phyloP scores from a whole-genome alignment of 2,113 vertebrate genomes.

The Delphinapterus leucas region DNA sequence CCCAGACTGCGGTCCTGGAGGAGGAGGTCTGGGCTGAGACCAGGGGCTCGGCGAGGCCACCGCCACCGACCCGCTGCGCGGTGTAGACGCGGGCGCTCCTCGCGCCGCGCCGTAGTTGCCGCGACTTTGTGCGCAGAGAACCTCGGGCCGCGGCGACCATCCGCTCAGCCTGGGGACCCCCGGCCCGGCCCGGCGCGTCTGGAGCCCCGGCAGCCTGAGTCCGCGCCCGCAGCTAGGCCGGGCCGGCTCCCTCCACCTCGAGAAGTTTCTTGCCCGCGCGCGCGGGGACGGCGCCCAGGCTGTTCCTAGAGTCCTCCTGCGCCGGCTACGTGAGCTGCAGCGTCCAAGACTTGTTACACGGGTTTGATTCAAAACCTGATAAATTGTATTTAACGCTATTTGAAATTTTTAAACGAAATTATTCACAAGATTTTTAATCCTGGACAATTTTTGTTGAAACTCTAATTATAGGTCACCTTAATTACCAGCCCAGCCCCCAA shows the following conservation, averaged over 20 bases:
- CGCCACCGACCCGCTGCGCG: rapidly evolving
- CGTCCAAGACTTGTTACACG: neutral
- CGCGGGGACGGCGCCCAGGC: neutral
- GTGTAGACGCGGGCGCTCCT: rapidly evolving
- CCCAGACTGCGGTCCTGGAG: rapidly evolving
- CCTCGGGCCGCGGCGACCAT: rapidly evolving
- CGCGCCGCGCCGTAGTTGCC: rapidly evolving
- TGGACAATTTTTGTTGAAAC: conserved; percentile 82
- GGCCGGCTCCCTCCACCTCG: neutral
- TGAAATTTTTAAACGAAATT: conserved; percentile 72
- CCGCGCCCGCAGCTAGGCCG: neutral
- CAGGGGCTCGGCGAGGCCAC: neutral
- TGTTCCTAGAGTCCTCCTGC: neutral
- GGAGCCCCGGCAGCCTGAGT: neutral
- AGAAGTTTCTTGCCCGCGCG: neutral
- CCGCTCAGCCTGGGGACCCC: neutral
- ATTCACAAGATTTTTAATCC: conserved; percentile 77
- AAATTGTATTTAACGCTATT: conserved; percentile 62
- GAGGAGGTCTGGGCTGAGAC: neutral
- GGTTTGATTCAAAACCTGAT: conserved; percentile 55
- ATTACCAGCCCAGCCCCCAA: conserved; percentile 80
- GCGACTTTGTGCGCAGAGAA: neutral
- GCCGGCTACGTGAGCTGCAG: neutral
- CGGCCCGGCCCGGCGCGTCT: rapidly evolving
- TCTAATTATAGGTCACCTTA: conserved; percentile 84